A percentile compares a stretch with the other conserved stretches of the same genome.
Conservation (phyloP, 2,888 invertebrate species). For the Ptilodon capucinus region DNA sequence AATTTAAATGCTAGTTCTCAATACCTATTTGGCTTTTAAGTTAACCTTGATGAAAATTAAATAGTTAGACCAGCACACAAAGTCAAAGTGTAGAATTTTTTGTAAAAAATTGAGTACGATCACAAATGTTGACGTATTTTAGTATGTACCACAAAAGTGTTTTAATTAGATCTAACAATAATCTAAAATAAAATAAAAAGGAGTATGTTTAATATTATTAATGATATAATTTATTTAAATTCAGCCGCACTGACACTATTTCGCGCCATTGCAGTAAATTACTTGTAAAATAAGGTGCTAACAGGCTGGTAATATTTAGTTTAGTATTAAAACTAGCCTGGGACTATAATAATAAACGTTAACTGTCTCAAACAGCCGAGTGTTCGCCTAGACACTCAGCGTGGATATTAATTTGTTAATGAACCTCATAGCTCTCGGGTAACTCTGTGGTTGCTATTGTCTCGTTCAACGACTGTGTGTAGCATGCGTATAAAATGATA, state of each 20-base stretch:
- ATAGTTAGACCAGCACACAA: no score
- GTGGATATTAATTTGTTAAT: constrained; percentile 19
- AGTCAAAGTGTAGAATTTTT: no score
- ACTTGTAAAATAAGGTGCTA: not conserved
- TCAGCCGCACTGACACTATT: not conserved
- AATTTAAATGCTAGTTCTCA: no score
- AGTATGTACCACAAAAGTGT: no score
- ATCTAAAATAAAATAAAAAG: no score
- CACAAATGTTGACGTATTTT: no score
- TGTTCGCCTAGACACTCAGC: constrained; percentile 2
- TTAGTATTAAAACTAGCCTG: not conserved
- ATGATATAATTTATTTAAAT: no score
- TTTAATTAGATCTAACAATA: no score
- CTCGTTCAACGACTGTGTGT: not conserved
- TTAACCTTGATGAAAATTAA: no score
- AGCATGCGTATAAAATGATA: not conserved
- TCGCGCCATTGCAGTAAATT: not conserved
- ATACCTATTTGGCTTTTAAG: no score
- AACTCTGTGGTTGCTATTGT: constrained; percentile 7
- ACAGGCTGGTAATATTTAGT: not conserved
- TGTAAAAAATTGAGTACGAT: no score
- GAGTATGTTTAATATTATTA: no score
- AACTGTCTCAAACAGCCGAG: not conserved
- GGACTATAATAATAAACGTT: not conserved
- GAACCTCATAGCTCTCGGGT: constrained; percentile 3